These are phyloP conservation scores for Agrochola litura DNA, from an alignment of 2,888 invertebrate species.

Conservation along the genomic window DNA sequence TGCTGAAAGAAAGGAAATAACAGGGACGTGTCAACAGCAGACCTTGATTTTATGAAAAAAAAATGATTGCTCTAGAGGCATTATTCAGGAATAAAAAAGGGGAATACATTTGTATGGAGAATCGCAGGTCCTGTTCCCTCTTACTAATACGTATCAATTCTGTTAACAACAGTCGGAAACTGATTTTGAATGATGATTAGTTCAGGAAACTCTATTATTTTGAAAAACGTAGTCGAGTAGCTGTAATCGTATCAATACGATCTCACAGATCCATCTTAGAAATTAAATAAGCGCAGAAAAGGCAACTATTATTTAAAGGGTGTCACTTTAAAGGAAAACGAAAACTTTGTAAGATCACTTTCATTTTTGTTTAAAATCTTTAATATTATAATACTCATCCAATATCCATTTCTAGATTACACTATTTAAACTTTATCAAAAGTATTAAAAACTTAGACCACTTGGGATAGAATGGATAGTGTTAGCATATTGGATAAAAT, in stretches of 20 bases:
- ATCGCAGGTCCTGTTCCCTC: too few relatives aligned
- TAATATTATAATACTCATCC: not conserved
- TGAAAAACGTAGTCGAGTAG: not conserved
- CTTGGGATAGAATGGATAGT: constrained; percentile 1
- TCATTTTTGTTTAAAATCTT: not conserved
- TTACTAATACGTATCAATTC: not conserved
- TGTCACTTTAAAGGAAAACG: too few relatives aligned
- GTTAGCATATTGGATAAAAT: not conserved
- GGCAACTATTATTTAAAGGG: too few relatives aligned
- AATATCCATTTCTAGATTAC: not conserved
- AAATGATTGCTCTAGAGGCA: too few relatives aligned
- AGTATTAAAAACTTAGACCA: constrained; percentile 3
- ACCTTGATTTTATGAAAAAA: too few relatives aligned
- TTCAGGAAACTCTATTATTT: not conserved
- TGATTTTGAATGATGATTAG: not conserved
- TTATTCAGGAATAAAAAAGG: too few relatives aligned
- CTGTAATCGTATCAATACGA: not conserved
- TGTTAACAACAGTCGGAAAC: not conserved
- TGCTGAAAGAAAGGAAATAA: too few relatives aligned
- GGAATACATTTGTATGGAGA: too few relatives aligned
- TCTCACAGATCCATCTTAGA: too few relatives aligned
- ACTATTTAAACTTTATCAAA: constrained; percentile 10
- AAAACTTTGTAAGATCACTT: too few relatives aligned
- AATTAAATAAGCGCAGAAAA: too few relatives aligned
- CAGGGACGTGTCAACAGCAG: too few relatives aligned